Percentiles rank a stretch among this genome's conserved stretches.
phyloP scores from a whole-genome alignment of 2,888 invertebrate species.

The Melieria omissa region DNA sequence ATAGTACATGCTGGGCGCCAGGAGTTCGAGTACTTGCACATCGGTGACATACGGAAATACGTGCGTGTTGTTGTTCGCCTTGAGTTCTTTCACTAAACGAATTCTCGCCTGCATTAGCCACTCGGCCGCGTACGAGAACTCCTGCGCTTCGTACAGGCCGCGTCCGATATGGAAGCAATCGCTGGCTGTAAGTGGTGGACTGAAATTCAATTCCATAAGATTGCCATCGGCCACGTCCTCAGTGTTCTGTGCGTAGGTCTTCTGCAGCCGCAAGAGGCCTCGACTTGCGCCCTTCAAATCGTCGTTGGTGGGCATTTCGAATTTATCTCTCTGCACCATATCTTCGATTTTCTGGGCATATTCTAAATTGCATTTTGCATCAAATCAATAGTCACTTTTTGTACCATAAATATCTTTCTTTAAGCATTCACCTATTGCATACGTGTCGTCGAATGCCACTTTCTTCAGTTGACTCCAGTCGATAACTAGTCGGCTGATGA shows the following conservation, averaged over 20 bases:
- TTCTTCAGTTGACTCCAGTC: constrained; percentile 51
- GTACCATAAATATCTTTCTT: neutral
- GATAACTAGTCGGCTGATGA: constrained; percentile 48
- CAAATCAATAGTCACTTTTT: neutral
- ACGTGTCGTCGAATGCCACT: constrained; percentile 21
- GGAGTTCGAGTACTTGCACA: constrained; percentile 43
- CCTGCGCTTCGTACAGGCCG: constrained; percentile 38
- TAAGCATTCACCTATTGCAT: constrained; percentile 34
- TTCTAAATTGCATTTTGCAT: neutral
- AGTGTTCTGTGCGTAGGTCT: constrained; percentile 86
- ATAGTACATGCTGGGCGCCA: constrained; percentile 38
- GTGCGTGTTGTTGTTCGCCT: neutral
- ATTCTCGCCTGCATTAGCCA: constrained; percentile 52
- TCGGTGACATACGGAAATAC: constrained; percentile 40
- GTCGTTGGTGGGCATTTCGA: constrained; percentile 69
- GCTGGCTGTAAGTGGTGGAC: constrained; percentile 45
- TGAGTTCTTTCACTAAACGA: constrained; percentile 9
- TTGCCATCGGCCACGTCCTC: constrained; percentile 83
- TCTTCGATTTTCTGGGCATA: neutral
- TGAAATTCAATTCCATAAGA: constrained; percentile 77
- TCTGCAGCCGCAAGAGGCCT: constrained; percentile 89
- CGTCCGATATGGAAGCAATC: constrained; percentile 52
- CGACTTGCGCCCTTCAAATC: constrained; percentile 91
- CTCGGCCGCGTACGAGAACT: constrained; percentile 45
- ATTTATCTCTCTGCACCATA: neutral